Conservation (phyloP, 2,797 vertebrate genomes). For the Tympanoctomys barrerae region DNA sequence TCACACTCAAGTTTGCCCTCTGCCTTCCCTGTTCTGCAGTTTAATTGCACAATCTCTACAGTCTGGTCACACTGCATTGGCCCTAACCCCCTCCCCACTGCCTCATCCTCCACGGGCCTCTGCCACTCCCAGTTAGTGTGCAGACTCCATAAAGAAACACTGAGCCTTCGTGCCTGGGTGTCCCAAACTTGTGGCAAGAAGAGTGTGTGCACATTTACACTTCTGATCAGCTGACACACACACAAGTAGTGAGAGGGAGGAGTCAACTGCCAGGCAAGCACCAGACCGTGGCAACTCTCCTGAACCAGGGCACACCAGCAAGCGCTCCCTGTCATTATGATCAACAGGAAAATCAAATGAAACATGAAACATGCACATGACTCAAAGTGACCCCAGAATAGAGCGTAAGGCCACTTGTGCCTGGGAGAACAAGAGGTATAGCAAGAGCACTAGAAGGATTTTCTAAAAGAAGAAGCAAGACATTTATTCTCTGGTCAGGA, state of each 20-base stretch:
- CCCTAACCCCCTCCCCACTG: neutral
- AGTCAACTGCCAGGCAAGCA: neutral
- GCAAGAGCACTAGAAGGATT: neutral
- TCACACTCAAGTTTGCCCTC: neutral
- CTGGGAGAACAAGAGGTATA: neutral
- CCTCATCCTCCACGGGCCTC: neutral
- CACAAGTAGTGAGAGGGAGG: neutral
- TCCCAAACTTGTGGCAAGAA: neutral
- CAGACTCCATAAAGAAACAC: neutral
- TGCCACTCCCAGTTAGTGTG: neutral
- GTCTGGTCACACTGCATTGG: neutral
- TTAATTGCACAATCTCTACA: neutral
- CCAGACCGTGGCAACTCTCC: neutral
- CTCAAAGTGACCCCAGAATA: neutral
- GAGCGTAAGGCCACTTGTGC: neutral
- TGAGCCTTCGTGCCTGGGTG: neutral
- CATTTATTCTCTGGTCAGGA: neutral
- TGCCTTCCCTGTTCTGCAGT: neutral
- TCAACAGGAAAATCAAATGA: neutral
- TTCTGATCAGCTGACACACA: neutral
- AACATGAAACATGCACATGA: neutral
- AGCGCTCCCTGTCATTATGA: neutral
- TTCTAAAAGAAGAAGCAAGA: neutral
- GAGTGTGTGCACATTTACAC: neutral
- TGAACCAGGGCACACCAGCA: neutral